These are phyloP conservation scores for Martes martes DNA, from an alignment of 2,113 vertebrate genomes.

Conservation along the genomic window DNA sequence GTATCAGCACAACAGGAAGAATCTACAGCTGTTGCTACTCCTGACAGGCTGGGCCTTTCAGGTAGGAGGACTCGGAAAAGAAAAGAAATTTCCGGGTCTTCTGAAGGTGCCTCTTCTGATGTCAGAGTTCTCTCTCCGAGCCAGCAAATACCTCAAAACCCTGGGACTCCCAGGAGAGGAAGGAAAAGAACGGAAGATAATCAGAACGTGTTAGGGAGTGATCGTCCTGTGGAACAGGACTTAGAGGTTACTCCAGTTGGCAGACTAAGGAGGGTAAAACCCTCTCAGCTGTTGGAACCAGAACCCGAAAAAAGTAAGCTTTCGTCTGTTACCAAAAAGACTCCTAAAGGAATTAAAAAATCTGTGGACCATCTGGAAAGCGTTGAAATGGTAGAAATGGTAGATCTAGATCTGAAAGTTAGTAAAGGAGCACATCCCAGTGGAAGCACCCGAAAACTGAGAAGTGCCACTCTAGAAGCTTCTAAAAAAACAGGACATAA, in stretches of 20 bases:
- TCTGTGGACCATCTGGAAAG: constrained; percentile 58
- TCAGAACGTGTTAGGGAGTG: constrained; percentile 39
- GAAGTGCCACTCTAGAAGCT: constrained; percentile 66
- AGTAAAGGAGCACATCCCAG: constrained; percentile 69
- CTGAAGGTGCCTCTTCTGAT: constrained; percentile 63
- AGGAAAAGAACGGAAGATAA: constrained; percentile 67
- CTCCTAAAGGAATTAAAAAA: constrained; percentile 65
- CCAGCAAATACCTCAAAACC: constrained; percentile 55
- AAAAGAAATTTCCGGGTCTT: constrained; percentile 68
- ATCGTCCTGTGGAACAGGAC: constrained; percentile 8
- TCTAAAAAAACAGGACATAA: constrained; percentile 73
- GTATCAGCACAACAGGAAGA: constrained; percentile 9
- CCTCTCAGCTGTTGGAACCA: constrained; percentile 31
- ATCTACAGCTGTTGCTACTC: constrained; percentile 20
- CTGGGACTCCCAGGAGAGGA: constrained; percentile 81
- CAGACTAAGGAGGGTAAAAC: constrained; percentile 64
- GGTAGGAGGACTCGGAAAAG: constrained; percentile 80
- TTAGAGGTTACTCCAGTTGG: constrained; percentile 58
- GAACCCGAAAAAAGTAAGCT: constrained; percentile 9
- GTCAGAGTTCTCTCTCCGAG: constrained; percentile 58
- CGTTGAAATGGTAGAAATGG: neutral
- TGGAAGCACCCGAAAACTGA: constrained; percentile 80
- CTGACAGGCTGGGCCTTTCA: constrained; percentile 64
- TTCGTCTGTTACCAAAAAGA: constrained; percentile 64
- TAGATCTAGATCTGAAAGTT: constrained; percentile 48